These are phyloP conservation scores for Parazoanthus darwini DNA, from an alignment of 92 coral and sea anemone species.

Conservation along the genomic window DNA sequence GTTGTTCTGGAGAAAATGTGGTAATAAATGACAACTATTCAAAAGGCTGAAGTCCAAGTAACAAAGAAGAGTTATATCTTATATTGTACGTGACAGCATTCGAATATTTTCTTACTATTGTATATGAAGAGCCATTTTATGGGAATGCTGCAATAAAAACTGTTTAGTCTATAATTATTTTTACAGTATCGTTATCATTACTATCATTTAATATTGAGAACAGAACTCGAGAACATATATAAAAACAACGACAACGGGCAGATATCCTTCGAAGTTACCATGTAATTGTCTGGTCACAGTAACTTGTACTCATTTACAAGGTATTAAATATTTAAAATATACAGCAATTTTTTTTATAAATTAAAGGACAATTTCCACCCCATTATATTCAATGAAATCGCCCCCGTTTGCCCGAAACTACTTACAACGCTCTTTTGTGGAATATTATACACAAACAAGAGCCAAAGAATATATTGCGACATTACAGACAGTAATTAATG, in stretches of 20 bases:
- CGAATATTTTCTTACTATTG: no score
- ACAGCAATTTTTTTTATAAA: slow-evolving; percentile 43
- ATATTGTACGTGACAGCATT: no score
- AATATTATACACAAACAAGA: slow-evolving; percentile 11
- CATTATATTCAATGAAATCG: slow-evolving; percentile 30
- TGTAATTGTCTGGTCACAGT: slow-evolving; percentile 31
- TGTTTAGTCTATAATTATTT: no score
- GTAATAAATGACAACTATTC: no score
- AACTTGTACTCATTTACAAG: slow-evolving; percentile 34
- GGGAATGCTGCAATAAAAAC: no score
- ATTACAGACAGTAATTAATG: background rate
- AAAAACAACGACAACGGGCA: background rate
- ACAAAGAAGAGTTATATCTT: no score
- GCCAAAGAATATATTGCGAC: background rate
- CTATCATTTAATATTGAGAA: no score
- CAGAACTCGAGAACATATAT: background rate
- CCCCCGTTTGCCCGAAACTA: slow-evolving; percentile 24
- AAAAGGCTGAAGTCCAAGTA: no score
- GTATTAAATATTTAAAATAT: slow-evolving; percentile 46
- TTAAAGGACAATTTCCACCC: slow-evolving; percentile 33
- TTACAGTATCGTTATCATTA: no score
- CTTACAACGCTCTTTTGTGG: slow-evolving; percentile 26
- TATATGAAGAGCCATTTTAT: no score
- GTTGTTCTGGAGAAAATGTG: no score
- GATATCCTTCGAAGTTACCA: slow-evolving; percentile 10